Evolutionary conservation across 2,797 vertebrate species (phyloP).

Genomic region (Trichosurus vulpecula): DNA sequence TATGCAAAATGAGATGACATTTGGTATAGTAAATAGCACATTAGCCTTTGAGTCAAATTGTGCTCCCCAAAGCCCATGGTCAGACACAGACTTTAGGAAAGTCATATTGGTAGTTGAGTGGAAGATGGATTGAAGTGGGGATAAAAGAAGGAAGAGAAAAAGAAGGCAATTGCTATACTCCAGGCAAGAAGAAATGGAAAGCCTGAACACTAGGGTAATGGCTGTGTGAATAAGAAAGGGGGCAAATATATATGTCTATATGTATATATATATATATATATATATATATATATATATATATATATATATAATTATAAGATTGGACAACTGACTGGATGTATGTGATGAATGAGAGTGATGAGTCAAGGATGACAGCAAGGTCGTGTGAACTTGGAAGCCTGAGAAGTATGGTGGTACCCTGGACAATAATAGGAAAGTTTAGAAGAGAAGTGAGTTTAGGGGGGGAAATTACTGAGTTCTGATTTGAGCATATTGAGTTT

Average conservation of each 20-base stretch:
- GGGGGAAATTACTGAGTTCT: neutral
- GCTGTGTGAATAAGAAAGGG: neutral
- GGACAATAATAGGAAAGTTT: neutral
- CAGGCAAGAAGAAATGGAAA: neutral
- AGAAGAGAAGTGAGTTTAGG: neutral
- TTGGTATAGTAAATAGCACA: neutral
- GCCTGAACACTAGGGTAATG: neutral
- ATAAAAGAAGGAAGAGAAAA: neutral
- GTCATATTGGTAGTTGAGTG: neutral
- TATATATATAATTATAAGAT: neutral
- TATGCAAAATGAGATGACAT: neutral
- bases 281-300: no score
- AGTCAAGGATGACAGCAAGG: neutral
- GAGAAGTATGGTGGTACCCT: neutral
- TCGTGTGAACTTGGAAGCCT: neutral
- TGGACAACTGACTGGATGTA: neutral
- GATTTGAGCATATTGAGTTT: neutral
- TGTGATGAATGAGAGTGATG: neutral
- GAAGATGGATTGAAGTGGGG: neutral
- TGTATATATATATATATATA: no score
- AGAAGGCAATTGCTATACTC: neutral
- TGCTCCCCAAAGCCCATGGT: neutral
- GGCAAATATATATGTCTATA: neutral
- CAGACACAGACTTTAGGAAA: neutral
- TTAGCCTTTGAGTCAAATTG: neutral